phyloP scores from a whole-genome alignment of 2,888 invertebrate species.

The Steinernema scapterisci region DNA sequence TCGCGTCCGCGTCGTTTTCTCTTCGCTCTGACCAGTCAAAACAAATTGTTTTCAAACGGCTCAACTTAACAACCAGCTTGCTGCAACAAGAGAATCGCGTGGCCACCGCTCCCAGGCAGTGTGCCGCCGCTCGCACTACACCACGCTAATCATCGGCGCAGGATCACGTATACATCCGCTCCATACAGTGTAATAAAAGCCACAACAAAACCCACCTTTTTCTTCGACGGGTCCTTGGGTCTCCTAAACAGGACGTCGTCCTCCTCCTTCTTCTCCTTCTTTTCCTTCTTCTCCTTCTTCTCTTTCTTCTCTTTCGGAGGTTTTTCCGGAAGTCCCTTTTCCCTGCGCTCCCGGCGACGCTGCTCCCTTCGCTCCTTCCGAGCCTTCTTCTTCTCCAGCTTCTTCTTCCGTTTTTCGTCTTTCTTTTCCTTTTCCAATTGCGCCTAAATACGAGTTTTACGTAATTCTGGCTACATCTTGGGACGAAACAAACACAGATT shows the following conservation, averaged over 20 bases:
- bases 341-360: constrained; percentile 17
- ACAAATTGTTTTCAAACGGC: constrained; percentile 5
- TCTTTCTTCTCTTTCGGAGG: constrained; percentile 26
- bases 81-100: background rate
- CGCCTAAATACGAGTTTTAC: constrained; percentile 13
- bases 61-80: background rate
- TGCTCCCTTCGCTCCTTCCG: constrained; percentile 25
- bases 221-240: constrained; percentile 6
- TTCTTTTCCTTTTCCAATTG: constrained; percentile 36
- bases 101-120: background rate
- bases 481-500: too few species aligned
- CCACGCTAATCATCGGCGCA: too few species aligned
- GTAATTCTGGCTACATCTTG: background rate
- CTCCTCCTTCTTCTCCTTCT: constrained; percentile 37
- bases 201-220: constrained; percentile 25
- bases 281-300: constrained; percentile 33
- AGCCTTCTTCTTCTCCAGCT: constrained; percentile 35
- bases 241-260: constrained; percentile 20
- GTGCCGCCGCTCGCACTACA: too few species aligned
- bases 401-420: constrained; percentile 28
- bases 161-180: too few species aligned
- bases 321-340: constrained; percentile 32
- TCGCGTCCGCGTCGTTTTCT: background rate
- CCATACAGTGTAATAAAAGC: background rate
- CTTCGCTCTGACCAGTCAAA: constrained; percentile 3